Base-by-base conservation (phyloP, 2,888 invertebrate genomes). In the Linhomoeus sp. region DNA sequence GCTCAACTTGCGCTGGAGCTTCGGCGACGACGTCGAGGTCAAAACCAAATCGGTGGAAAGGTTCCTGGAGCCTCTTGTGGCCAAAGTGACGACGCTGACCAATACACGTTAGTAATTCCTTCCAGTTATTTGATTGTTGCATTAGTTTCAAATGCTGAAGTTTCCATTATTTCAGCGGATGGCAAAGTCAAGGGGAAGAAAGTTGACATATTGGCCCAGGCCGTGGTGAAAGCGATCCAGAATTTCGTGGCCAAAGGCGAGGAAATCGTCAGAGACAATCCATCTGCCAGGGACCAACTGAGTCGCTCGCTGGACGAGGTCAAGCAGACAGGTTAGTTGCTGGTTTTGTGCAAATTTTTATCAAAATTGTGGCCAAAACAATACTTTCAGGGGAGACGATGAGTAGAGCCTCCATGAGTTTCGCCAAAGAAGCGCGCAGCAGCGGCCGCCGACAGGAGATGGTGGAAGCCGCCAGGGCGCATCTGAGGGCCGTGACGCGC, bases 341-440 rank as follows among this genome's bases (percentile, higher is more conserved):
- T 36, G n/a, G n/a, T n/a, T n/a, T n/a, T n/a, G n/a, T n/a, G n/a
- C n/a, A n/a, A n/a, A n/a, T n/a, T n/a, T n/a, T n/a, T n/a, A n/a
- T n/a, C n/a, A n/a, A n/a, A n/a, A n/a, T n/a, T n/a, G n/a, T n/a
- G n/a, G n/a, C n/a, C n/a, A n/a, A n/a, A n/a, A n/a, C n/a, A n/a
- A n/a, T n/a, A n/a, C n/a, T n/a, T n/a, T n/a, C 61, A 81, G 82
- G 83, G 1, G 80, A 78, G 50, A 77, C 79, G 0, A 88, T 88
- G 86, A 78, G n/a, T n/a, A n/a, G n/a, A n/a, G n/a, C n/a, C n/a
- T n/a, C n/a, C n/a, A n/a, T n/a, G n/a, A n/a, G n/a, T n/a, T n/a
- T 94, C 72, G 87, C 90, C 0, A 84, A 85, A 62, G 88, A 92
- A 72, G 92, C 94, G 0, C 92, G 90, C 66, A 87, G 87, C n/a